Evolutionary conservation across 2,888 invertebrate genomes (phyloP), one percentile per base, ranked within the genome.

Genomic region (Melinopterus prodromus): DNA sequence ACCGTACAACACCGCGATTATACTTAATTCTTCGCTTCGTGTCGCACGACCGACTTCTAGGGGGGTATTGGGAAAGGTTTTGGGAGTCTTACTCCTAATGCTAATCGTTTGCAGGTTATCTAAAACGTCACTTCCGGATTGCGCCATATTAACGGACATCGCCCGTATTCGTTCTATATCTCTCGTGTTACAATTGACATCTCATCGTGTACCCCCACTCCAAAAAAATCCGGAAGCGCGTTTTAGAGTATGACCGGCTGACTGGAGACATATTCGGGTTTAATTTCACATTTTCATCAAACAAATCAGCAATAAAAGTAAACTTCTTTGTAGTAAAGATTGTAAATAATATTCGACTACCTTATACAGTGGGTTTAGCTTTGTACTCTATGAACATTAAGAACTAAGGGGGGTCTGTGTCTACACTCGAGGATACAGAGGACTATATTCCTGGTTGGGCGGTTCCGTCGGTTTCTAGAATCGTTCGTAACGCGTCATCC

Each of bases 1-100:
- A 84, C 87, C 87, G 82, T 82, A 83, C 86, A 86, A 88, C 88
- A 83, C 83, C 80, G 81, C 70, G 36, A 7, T 37, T 36, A 35
- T 74, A n/a, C 36, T 15, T 38, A 26, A 16, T 6, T 71, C 14
- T 71, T 14, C 71, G 71, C 5, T 12, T 71, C 7, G 14, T 71
- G 71, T 71, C 5, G 5, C 4, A 71, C 71, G 6, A 12, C 71
- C 71, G 26, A 71, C 26, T 69, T 38, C 38, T 76, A 16, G n/a
- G 71, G 71, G 71, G 71, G 26, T 1, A 4, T 3, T 71, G 2
- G 15, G 26, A 5, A 71, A 16, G 1, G 35, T 5, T 71, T 71
- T 16, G 6, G 16, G 26, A 12, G 15, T 71, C 35, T 16, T 35
- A 35, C 16, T 71, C 35, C 35, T 71, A 71, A 71, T 16, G 16